Evolutionary conservation across 2,888 invertebrate genomes (phyloP), one percentile per base, ranked within the genome.

Genomic region (Tuberolachnus salignus): DNA sequence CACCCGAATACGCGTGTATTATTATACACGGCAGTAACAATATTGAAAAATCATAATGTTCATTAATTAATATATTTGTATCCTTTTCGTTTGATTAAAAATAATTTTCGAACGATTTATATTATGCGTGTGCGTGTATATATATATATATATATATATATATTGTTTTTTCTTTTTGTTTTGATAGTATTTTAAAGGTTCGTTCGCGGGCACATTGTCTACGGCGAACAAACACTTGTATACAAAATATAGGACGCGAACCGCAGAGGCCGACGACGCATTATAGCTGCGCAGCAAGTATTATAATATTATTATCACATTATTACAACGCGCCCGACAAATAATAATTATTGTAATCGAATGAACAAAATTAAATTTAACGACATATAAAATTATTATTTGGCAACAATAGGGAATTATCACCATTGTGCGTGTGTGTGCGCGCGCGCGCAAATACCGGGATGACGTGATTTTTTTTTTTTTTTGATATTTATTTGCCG

Each of bases 11-110:
- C 16, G 8, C 21, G 4, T 23, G 19, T 8, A 19, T 8, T 53
- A 53, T 53, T 4, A 4, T 11, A 49, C 11, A 49, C 23, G 14
- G 42, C 49, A 42, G 19, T 23, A 70, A 21, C 57, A 44, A 44
- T 59, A 71, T 23, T 46, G 71, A 71, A 59, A 71, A 3, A 34
- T 34, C 6, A 34, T 34, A 34, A 34, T 34, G 6, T 34, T 34
- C 23, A 59, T 59, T 71, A 26, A 34, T 34, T 34, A 71, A n/a
- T n/a, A n/a, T n/a, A n/a, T n/a, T n/a, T n/a, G n/a, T n/a, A n/a
- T n/a, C n/a, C 59, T 46, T 71, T 57, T 71, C 71, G 16, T 44
- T 44, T 70, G 51, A 71, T 71, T 71, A 71, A 59, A 57, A 71
- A 59, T 34, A 4, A 34, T 34, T 4, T 13, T 9, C 23, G 46